A percentile compares a stretch with the other conserved stretches of the same genome.
phyloP scores from a whole-genome alignment of 2,113 vertebrate species.

The Chloebia gouldiae region DNA sequence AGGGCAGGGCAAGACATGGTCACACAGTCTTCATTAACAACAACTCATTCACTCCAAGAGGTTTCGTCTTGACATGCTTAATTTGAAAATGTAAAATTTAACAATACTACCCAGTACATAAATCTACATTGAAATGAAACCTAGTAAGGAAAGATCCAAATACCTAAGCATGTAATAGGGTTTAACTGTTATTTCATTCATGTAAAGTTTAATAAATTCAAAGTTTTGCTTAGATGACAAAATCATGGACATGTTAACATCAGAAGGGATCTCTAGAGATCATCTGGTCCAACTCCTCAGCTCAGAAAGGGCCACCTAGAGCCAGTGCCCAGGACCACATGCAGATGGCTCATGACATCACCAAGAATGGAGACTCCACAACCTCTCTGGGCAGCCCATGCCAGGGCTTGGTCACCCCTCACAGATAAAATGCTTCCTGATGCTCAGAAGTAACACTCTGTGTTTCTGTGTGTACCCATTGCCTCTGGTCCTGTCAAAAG shows the following conservation, averaged over 20 bases:
- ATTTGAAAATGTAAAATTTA: background rate
- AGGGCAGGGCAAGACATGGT: slow-evolving; percentile 24
- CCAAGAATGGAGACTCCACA: background rate
- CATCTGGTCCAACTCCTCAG: background rate
- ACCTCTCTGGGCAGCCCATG: background rate
- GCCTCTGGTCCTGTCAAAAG: background rate
- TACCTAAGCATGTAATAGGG: background rate
- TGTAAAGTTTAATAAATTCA: background rate
- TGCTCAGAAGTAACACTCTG: background rate
- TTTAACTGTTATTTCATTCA: background rate
- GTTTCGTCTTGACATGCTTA: background rate
- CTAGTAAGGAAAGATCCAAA: background rate
- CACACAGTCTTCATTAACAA: background rate
- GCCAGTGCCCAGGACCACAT: background rate
- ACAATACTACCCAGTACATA: background rate
- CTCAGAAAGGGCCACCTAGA: background rate
- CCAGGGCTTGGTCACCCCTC: background rate
- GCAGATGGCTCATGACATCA: background rate
- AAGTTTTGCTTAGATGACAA: background rate
- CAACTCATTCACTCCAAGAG: background rate
- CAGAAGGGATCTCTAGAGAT: background rate
- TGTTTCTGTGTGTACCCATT: background rate
- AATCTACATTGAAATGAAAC: background rate
- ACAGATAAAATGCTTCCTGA: background rate
- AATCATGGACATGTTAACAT: background rate